Base-by-base conservation (phyloP, 2,113 vertebrate species). In the Mesoclemmys tuberculata region DNA sequence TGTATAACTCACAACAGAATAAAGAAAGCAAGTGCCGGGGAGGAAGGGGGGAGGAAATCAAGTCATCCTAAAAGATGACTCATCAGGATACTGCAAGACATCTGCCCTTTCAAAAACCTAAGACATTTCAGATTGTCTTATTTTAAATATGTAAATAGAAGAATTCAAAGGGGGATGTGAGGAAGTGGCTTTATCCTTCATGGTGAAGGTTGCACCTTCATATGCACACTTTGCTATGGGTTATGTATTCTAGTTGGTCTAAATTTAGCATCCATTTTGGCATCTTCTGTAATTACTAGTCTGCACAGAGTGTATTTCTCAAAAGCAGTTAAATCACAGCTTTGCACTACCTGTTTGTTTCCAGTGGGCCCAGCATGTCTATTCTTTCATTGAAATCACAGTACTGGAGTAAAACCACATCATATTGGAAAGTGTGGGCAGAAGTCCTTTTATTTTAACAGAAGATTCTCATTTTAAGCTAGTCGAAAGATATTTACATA, bases 361-460 rank as follows among this genome's bases (percentile, higher is more conserved):
- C 86, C 87, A 88, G 19, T 71, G 84, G 68, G 31, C 77, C 92
- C 90, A 92, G n/a, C 92, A 82, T 10, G 44, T 46, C 74, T 29
- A 46, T 11, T 3, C 22, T 29, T 6, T 91, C 89, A 21, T 85
- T 84, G 83, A 31, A 51, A 51, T 78, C 12, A 80, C n/a, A n/a
- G 38, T 90, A 38, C 77, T 89, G 85, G 54, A 11, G 85, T 4
- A 46, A 92, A 78, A 8, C 54, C 82, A 2, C 44, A 68, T 27
- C 38, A 75, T 14, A 75, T 75, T 41, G 24, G 41, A 41, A 75
- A 38, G 6, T 7, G 26, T 46, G 74, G 24, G 14, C 10, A 29
- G 44, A 29, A 41, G 12, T 77, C 41, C 41, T 46, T 14, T 77
- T 46, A 27, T 46, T 77, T 77, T 27, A 27, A 22, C 24, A 82